Evolutionary conservation across 2,888 invertebrate species (phyloP), one percentile per base, ranked within the genome.

Genomic region (Cryptocephalus moraei): DNA sequence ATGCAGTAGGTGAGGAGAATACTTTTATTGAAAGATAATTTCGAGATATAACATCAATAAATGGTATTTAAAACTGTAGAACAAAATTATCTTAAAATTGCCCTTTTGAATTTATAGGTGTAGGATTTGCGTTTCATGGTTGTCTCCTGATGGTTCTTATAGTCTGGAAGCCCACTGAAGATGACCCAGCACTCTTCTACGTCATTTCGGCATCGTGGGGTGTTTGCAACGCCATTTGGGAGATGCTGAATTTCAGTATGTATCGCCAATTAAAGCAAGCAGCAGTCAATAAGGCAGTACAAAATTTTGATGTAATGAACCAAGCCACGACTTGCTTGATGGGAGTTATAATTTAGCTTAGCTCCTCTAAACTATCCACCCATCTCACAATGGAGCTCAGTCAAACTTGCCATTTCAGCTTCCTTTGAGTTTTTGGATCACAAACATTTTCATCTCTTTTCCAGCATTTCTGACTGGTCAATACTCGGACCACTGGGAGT

Each of bases 191-290:
- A 1, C 73, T 89, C 44, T 87, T 89, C 49, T 87, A 87, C 55
- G 85, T 89, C 14, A 86, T 89, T 44, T 85, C 87, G 2, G 87
- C 89, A 0, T 85, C 87, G 0, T 90, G 89, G 89, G 89, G 88
- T 11, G 88, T 89, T 2, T 89, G 89, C 68, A 87, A 88, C 46
- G 85, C 86, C 13, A 82, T 89, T 55, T 90, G 89, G 89, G 88
- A 90, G 62, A 86, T 86, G 47, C 62, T 80, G 33, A 78, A 75
- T 71, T 78, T 77, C 47, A 67, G 71, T 71, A 61, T 67, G 69
- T 63, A 2, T 22, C 6, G 6, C 22, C 22, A 22, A 2, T 6
- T 22, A 2, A 2, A 22, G 22, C 6, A 22, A 22, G n/a, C n/a
- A n/a, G n/a, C n/a, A n/a, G n/a, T n/a, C n/a, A n/a, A n/a, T n/a